These are phyloP conservation scores for Crotalus helleri DNA, from an alignment of 2,113 vertebrate genomes.

Conservation along the genomic window DNA sequence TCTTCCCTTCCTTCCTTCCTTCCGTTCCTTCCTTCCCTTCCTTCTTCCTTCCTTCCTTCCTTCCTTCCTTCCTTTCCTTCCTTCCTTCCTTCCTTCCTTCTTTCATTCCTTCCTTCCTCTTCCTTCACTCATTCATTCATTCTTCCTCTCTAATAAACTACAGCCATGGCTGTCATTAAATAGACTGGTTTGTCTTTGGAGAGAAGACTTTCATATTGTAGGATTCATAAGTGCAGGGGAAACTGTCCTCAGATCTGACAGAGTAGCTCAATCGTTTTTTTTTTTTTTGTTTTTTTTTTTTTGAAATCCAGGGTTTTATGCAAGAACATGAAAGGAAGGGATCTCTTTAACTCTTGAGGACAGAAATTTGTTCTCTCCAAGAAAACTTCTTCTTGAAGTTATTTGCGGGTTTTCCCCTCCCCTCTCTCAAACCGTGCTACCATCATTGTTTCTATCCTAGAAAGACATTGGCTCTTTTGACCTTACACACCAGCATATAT, in stretches of 20 bases:
- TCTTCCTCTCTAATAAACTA: neutral
- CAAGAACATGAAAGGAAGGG: neutral
- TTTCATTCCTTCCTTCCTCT: accelerated
- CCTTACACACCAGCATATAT: neutral
- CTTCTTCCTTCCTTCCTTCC: accelerated
- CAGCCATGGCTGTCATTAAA: neutral
- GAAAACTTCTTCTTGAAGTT: neutral
- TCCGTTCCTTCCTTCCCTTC: accelerated
- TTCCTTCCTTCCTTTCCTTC: too few relatives aligned
- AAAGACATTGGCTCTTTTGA: neutral
- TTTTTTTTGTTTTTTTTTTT: neutral
- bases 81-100: too few relatives aligned
- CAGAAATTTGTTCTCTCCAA: neutral
- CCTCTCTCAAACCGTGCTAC: neutral
- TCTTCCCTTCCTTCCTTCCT: too few relatives aligned
- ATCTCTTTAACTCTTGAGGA: neutral
- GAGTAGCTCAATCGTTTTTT: neutral
- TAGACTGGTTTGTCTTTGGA: neutral
- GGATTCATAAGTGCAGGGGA: neutral
- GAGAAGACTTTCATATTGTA: neutral
- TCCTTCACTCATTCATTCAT: too few relatives aligned
- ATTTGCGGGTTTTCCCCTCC: accelerated
- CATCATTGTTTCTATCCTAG: neutral
- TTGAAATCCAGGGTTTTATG: neutral
- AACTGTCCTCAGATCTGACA: neutral